A percentile compares a stretch with the other conserved stretches of the same genome.
Evolutionary conservation across 1,140 invertebrate species (phyloP).

Genomic region (Bombus ignitus): DNA sequence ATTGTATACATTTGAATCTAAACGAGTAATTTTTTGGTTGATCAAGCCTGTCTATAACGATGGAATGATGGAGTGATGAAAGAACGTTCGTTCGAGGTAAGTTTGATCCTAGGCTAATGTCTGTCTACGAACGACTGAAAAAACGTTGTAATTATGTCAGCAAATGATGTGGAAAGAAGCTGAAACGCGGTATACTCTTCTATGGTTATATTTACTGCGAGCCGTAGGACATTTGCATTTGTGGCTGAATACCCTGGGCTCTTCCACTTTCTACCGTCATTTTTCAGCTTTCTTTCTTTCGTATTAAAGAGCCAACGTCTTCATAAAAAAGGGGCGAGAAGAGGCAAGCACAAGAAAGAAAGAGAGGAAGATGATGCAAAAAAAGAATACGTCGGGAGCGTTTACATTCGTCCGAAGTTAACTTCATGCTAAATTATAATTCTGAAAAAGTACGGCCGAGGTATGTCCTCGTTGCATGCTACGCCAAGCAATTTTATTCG

Average conservation of each 20-base stretch:
- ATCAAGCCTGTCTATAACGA: neutral
- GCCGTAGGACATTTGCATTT: slow-evolving; percentile 38
- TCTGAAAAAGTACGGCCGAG: slow-evolving; percentile 40
- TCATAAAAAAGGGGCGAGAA: neutral
- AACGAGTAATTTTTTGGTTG: neutral
- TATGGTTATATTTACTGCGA: slow-evolving; percentile 24
- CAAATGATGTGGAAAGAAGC: neutral
- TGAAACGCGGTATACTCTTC: neutral
- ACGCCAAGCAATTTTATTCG: slow-evolving; percentile 47
- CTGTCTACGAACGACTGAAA: neutral
- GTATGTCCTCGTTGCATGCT: slow-evolving; percentile 46
- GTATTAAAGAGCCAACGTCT: slow-evolving; percentile 35
- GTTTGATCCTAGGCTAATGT: neutral
- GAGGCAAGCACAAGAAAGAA: neutral
- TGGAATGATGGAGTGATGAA: too few species aligned
- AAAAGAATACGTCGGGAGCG: slow-evolving; percentile 18
- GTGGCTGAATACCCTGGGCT: slow-evolving; percentile 10
- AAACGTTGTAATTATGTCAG: slow-evolving; percentile 2
- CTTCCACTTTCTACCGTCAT: slow-evolving; percentile 39
- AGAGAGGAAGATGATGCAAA: neutral
- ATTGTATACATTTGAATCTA: neutral
- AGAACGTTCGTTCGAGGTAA: neutral
- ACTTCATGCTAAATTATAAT: slow-evolving; percentile 52
- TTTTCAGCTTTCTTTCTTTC: slow-evolving; percentile 36
- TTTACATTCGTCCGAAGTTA: slow-evolving; percentile 44